Evolutionary conservation across 1,140 invertebrate species (phyloP).

Genomic region (Chrysopa pallens): DNA sequence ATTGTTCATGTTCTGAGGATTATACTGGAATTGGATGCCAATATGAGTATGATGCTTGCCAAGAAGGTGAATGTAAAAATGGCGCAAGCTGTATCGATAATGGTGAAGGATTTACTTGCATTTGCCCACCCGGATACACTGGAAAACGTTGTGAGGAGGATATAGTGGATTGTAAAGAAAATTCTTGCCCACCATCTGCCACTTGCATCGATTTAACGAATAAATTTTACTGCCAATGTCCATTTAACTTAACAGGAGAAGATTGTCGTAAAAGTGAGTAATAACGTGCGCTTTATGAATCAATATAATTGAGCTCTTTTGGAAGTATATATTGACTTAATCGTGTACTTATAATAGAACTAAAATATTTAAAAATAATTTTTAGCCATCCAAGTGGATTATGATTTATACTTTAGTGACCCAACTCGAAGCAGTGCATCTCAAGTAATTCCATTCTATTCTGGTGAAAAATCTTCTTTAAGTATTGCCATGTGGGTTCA

Average conservation of each 20-base stretch:
- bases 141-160: conserved; percentile 85
- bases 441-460: conserved; percentile 76
- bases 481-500: conserved; percentile 93
- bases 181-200: conserved; percentile 84
- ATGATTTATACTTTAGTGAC: conserved; percentile 89
- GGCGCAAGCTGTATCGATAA: conserved; percentile 80
- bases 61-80: conserved; percentile 74
- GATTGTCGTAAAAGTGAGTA: conserved; percentile 82
- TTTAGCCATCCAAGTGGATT: conserved; percentile 84
- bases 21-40: conserved; percentile 81
- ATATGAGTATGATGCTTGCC: conserved; percentile 84
- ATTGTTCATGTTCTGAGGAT: conserved; percentile 77
- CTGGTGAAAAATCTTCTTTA: conserved; percentile 53
- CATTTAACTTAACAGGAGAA: conserved; percentile 89
- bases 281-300: background rate
- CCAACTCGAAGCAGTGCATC: conserved; percentile 71
- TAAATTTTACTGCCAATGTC: conserved; percentile 88
- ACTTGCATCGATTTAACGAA: conserved; percentile 86
- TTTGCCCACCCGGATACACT: conserved; percentile 69
- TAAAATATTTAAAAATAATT: conserved; percentile 4
- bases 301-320: background rate
- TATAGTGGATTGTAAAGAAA: conserved; percentile 82
- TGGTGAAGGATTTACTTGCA: conserved; percentile 66
- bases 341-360: no score
- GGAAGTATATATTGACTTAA: background rate